These are phyloP conservation scores for Linyphia triangularis DNA, from an alignment of 2,888 invertebrate species.

Conservation along the genomic window DNA sequence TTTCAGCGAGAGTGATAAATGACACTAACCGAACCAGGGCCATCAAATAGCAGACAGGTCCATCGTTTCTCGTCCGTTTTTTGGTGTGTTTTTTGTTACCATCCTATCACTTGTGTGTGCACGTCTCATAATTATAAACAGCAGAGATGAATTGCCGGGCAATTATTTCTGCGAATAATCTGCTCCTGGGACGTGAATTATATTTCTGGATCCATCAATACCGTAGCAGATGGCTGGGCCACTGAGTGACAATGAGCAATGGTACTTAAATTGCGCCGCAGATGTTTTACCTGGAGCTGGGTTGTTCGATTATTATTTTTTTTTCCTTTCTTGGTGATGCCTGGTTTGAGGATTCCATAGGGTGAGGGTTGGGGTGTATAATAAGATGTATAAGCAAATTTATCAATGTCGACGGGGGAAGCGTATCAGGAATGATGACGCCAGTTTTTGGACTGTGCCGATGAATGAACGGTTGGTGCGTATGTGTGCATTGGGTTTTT, in stretches of 20 bases:
- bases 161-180: conserved; percentile 73
- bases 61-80: conserved; percentile 14
- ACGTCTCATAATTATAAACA: conserved; percentile 72
- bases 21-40: conserved; percentile 32
- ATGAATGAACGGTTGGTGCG: not conserved
- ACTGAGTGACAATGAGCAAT: conserved; percentile 69
- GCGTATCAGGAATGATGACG: conserved; percentile 18
- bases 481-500: not conserved
- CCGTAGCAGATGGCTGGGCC: conserved; percentile 68
- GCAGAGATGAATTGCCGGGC: conserved; percentile 67
- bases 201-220: conserved; percentile 71
- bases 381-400: conserved; percentile 68
- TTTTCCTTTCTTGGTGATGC: not conserved
- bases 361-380: conserved; percentile 57
- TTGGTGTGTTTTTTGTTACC: not conserved
- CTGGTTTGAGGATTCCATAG: not conserved
- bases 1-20: conserved; percentile 58
- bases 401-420: conserved; percentile 57
- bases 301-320: not conserved
- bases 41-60: conserved; percentile 70
- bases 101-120: conserved; percentile 14
- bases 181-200: conserved; percentile 50
- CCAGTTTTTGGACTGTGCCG: not conserved
- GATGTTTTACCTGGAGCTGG: conserved; percentile 61
- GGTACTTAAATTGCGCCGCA: conserved; percentile 70